phyloP scores from a whole-genome alignment of 1,140 invertebrate genomes.

The Pseudomyrmex cubaensis region DNA sequence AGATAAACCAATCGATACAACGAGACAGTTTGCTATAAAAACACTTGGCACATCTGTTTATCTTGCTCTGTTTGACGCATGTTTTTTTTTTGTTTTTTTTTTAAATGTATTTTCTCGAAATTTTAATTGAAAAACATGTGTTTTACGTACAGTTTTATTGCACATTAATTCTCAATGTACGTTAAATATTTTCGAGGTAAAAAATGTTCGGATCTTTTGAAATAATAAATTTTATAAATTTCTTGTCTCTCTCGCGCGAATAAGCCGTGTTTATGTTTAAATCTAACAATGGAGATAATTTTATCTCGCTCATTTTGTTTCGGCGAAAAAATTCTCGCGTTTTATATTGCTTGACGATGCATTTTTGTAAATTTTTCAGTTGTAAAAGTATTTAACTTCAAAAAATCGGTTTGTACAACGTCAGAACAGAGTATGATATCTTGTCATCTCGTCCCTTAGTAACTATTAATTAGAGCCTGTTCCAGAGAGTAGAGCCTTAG shows the following conservation, averaged over 20 bases:
- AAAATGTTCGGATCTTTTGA: slow-evolving; percentile 1
- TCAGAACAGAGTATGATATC: slow-evolving; percentile 27
- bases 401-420: slow-evolving; percentile 21
- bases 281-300: slow-evolving; percentile 9
- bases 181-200: slow-evolving; percentile 16
- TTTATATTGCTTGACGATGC: neutral
- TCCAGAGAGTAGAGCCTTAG: slow-evolving; percentile 20
- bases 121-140: neutral
- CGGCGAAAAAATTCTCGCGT: slow-evolving; percentile 7
- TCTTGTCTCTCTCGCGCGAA: neutral
- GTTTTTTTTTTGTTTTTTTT: neutral
- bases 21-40: neutral
- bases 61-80: neutral
- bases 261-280: neutral
- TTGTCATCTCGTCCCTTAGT: neutral
- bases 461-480: slow-evolving; percentile 57
- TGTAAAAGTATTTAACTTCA: neutral
- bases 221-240: slow-evolving; percentile 24
- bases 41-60: slow-evolving; percentile 6
- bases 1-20: slow-evolving; percentile 14
- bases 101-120: neutral
- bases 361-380: neutral
- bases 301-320: neutral
- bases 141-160: neutral
- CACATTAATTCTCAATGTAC: neutral